Evolutionary conservation across 1,140 invertebrate species (phyloP).

Genomic region (Panonychus citri): DNA sequence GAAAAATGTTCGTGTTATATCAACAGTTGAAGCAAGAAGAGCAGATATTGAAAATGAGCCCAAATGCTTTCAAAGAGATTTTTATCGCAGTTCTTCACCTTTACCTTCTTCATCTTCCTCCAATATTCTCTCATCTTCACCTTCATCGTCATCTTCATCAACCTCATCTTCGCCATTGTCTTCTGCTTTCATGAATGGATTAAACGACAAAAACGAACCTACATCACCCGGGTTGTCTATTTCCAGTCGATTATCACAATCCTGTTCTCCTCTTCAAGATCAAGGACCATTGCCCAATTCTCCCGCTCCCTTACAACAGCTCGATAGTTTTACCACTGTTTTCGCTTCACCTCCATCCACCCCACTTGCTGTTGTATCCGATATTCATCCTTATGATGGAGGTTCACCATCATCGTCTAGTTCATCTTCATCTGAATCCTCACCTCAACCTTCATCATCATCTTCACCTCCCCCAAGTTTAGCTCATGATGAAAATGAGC

Average conservation of each 20-base stretch:
- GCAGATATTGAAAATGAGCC: background rate
- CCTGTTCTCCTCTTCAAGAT: background rate
- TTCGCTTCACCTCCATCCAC: slow-evolving; percentile 6
- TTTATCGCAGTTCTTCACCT: background rate
- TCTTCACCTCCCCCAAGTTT: background rate
- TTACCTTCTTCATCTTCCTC: background rate
- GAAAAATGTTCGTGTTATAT: slow-evolving; percentile 32
- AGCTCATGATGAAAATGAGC: background rate
- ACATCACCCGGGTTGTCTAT: background rate
- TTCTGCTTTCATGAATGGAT: background rate
- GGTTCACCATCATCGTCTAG: background rate
- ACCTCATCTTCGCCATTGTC: background rate
- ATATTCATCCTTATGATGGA: background rate
- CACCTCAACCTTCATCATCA: background rate
- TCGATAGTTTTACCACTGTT: slow-evolving; percentile 10
- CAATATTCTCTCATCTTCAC: background rate
- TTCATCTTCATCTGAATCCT: slow-evolving; percentile 2
- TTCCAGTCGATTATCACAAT: background rate
- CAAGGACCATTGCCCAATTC: background rate
- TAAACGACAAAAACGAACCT: background rate
- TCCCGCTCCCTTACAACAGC: slow-evolving; percentile 5
- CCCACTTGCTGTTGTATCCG: slow-evolving; percentile 1
- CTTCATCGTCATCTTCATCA: background rate
- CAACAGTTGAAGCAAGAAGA: slow-evolving; percentile 63
- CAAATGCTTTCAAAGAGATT: background rate